Evolutionary conservation across 2,888 invertebrate genomes (phyloP), one percentile per base, ranked within the genome.

Genomic region (Cantharis lateralis): DNA sequence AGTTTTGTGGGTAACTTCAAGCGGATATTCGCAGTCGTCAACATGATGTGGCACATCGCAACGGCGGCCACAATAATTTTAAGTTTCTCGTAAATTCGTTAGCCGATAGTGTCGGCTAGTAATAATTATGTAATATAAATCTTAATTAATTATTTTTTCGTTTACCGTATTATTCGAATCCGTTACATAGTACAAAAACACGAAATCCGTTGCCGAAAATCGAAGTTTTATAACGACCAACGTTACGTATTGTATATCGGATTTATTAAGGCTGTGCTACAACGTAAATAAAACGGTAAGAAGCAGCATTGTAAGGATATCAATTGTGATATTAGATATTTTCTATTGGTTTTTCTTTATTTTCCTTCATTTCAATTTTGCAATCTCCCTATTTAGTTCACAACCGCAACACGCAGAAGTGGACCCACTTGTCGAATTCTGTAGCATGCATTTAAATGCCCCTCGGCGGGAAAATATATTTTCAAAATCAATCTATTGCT

Each of bases 41-140:
- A 88, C 88, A 88, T 88, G 88, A 89, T 89, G 89, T 89, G 89
- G 89, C 89, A 89, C 86, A 87, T 87, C 87, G 87, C 86, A 77
- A 84, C 86, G 86, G 85, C 87, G 86, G 87, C 87, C 87, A 87
- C 87, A 83, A 85, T 86, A 88, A 85, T 87, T 87, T 88, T 87
- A 87, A 87, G 86, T 87, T 87, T 87, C 82, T 86, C 83, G 86
- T 86, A 79, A 79, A 79, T 79, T 85, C 84, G 84, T 83, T 83
- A 79, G 87, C 87, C 87, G 87, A 86, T 84, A 81, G 82, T 85
- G 83, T 87, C 87, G 87, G 87, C 87, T 83, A 80, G 79, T 83
- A 85, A 85, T 85, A 87, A 87, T 87, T 87, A 88, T 88, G 87
- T 88, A 87, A 88, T 86, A 86, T 86, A 86, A 86, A 83, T 81